Percentiles rank a stretch among this genome's conserved stretches.
Conservation (phyloP, 2,113 vertebrate genomes). For the Tenebrosternarchus preto region DNA sequence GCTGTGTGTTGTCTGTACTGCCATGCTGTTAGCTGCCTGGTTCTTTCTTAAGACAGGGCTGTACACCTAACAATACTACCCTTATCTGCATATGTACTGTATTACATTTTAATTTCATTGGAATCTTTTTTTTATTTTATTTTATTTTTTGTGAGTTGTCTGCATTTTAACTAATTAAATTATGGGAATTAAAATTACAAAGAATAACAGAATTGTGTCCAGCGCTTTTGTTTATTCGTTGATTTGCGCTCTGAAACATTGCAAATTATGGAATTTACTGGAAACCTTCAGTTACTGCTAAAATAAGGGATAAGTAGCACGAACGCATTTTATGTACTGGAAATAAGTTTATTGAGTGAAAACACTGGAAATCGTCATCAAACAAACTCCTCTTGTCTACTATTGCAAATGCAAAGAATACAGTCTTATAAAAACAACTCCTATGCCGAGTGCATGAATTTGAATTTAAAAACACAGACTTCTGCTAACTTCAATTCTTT, state of each 20-base stretch:
- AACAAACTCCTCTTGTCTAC: slow-evolving; percentile 21
- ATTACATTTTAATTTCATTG: slow-evolving; percentile 71
- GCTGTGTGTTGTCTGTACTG: slow-evolving; percentile 43
- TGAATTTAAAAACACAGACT: slow-evolving; percentile 5
- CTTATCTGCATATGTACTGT: slow-evolving; percentile 82
- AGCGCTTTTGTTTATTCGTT: slow-evolving; percentile 50
- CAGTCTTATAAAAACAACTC: slow-evolving; percentile 26
- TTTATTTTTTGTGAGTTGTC: slow-evolving; percentile 74
- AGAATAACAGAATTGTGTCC: slow-evolving; percentile 64
- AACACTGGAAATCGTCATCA: slow-evolving; percentile 25
- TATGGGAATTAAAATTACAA: slow-evolving; percentile 85
- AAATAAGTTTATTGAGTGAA: slow-evolving; percentile 26
- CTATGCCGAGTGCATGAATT: background rate
- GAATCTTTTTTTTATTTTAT: background rate
- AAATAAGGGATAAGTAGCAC: background rate
- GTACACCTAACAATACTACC: slow-evolving; percentile 68
- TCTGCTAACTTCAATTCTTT: background rate
- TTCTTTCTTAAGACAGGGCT: slow-evolving; percentile 63
- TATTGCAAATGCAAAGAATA: slow-evolving; percentile 34
- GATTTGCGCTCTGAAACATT: background rate
- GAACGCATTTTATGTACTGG: background rate
- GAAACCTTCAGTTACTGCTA: background rate
- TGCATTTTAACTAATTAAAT: slow-evolving; percentile 79
- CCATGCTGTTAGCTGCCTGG: slow-evolving; percentile 53
- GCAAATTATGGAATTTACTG: background rate